Conservation (phyloP, 2,888 invertebrate species). For the Hemaris fuciformis region DNA sequence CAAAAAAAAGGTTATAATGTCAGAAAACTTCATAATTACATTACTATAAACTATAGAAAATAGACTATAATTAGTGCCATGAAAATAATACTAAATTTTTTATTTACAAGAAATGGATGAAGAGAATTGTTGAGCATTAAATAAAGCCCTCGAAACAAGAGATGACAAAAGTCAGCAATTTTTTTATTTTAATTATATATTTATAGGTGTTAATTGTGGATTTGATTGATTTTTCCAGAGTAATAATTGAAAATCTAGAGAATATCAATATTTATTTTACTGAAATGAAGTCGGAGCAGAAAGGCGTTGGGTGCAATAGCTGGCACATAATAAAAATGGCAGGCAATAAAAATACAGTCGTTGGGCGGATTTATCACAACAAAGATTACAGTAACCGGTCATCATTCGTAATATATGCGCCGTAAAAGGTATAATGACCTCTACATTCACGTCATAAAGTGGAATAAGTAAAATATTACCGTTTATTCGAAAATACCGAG, state of each 20-base stretch:
- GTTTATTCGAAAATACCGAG: not conserved
- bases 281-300: not conserved
- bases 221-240: no score
- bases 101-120: no score
- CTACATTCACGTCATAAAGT: not conserved
- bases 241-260: not conserved
- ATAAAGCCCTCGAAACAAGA: no score
- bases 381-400: slow-evolving; percentile 7
- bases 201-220: no score
- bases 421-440: slow-evolving; percentile 6
- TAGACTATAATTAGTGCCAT: no score
- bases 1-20: no score
- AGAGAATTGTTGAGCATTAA: no score
- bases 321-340: not conserved
- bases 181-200: no score
- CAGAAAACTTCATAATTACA: no score
- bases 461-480: not conserved
- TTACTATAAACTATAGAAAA: no score
- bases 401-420: slow-evolving; percentile 15
- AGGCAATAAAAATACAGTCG: not conserved
- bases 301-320: not conserved
- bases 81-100: no score
- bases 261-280: not conserved
- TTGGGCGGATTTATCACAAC: slow-evolving; percentile 9
- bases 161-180: no score